Evolutionary conservation across 2,113 vertebrate species (phyloP), one percentile per base, ranked within the genome.

Genomic region (Acanthochromis polyacanthus): DNA sequence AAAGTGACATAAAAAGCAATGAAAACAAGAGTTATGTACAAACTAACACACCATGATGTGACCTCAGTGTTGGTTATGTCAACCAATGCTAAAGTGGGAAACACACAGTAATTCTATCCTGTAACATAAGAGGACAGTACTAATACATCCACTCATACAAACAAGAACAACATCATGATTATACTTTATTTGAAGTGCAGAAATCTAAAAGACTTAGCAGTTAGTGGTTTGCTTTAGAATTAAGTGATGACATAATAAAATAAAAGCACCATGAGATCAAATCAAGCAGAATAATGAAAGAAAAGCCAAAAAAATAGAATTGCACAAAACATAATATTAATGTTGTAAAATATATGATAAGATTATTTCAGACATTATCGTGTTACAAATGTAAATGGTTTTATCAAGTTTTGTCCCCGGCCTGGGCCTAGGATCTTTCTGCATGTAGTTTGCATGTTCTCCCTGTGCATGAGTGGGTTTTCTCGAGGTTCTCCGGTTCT

Each of bases 161-260:
- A 71, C 60, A 74, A 77, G 15, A 30, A 50, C 6, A n/a, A n/a
- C n/a, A n/a, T n/a, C n/a, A 71, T 14, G 19, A 40, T 25, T 1
- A 22, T 10, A 32, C 16, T 58, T 5, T 9, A 52, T 46, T 63
- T 74, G 1, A 23, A 48, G 12, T 32, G 16, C 38, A 50, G 2
- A 2, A 12, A 30, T 64, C 5, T 14, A 0, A 62, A 51, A 7
- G 0, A 17, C 17, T 17, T 2, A 16, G 11, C 30, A 80, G 14
- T 12, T 15, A 43, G 11, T 4, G 12, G 11, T 43, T 43, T 14
- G 14, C 14, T 14, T 46, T 45, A 30, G 3, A 64, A 30, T 30
- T 1, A 51, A 22, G 8, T 14, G 2, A 11, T 1, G 36, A 23
- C 20, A 50, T n/a, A n/a, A 22, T 15, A 58, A 56, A 50, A n/a